Conservation (phyloP, 2,888 invertebrate species). For the Trichacis sp. region DNA sequence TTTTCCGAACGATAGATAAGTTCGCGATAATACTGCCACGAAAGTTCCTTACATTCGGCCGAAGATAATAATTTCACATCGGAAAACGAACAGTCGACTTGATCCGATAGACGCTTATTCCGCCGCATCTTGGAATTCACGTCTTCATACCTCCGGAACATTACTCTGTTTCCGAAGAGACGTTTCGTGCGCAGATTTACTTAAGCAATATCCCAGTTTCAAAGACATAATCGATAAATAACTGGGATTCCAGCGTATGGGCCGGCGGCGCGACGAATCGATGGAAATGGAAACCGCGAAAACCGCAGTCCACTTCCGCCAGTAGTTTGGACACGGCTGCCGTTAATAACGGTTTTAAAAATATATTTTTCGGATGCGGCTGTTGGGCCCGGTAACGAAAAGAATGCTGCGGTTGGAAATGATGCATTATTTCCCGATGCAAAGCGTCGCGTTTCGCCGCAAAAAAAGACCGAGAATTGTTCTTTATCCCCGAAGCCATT, state of each 20-base stretch:
- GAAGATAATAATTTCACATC: background rate
- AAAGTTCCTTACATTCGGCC: background rate
- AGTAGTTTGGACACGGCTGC: conserved; percentile 28
- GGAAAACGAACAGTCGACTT: background rate
- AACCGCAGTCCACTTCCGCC: conserved; percentile 36
- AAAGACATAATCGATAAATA: conserved; percentile 33
- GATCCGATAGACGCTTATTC: background rate
- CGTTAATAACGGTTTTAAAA: conserved; percentile 34
- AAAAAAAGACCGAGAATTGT: too few relatives aligned
- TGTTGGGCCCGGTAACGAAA: conserved; percentile 18
- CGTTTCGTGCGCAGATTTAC: conserved; percentile 7
- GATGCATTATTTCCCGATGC: too few relatives aligned
- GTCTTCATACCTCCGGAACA: background rate
- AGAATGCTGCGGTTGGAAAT: too few relatives aligned
- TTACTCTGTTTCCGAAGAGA: background rate
- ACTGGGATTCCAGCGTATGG: conserved; percentile 26
- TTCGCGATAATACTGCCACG: background rate
- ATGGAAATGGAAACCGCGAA: conserved; percentile 30
- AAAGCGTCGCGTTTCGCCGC: too few relatives aligned
- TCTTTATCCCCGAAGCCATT: too few relatives aligned
- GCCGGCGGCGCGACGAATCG: conserved; percentile 24
- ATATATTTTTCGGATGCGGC: conserved; percentile 39
- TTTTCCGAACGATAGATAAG: too few relatives aligned
- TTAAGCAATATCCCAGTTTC: conserved; percentile 2
- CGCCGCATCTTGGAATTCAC: background rate